These are phyloP conservation scores for Plebejus argus DNA, from an alignment of 2,888 invertebrate genomes.

Conservation along the genomic window DNA sequence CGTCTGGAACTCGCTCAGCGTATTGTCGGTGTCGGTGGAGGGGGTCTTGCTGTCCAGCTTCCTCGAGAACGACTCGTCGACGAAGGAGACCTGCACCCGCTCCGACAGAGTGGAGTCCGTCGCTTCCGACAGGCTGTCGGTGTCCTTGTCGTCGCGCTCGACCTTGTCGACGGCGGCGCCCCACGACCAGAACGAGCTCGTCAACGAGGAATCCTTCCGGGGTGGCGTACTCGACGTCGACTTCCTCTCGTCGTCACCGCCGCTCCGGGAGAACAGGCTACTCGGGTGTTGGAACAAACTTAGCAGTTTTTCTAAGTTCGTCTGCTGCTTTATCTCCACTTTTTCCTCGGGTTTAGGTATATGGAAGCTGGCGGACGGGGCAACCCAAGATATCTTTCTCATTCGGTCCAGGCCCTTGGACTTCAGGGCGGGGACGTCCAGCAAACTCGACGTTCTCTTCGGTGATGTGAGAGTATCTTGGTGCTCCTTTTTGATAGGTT, in stretches of 20 bases:
- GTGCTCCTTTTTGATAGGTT: constrained; percentile 56
- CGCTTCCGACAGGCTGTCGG: constrained; percentile 65
- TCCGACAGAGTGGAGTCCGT: constrained; percentile 74
- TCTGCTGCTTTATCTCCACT: constrained; percentile 67
- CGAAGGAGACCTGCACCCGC: constrained; percentile 71
- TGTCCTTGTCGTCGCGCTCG: constrained; percentile 58
- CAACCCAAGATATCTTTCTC: constrained; percentile 83
- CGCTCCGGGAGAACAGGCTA: constrained; percentile 79
- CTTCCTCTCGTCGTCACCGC: constrained; percentile 69
- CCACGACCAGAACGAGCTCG: constrained; percentile 77
- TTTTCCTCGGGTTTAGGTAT: constrained; percentile 66
- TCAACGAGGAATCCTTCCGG: constrained; percentile 68
- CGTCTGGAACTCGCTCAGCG: constrained; percentile 71
- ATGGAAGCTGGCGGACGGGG: constrained; percentile 70
- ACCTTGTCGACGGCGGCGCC: constrained; percentile 60
- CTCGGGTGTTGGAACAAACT: constrained; percentile 84
- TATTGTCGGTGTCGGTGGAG: constrained; percentile 73
- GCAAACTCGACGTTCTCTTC: constrained; percentile 65
- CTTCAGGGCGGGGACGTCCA: constrained; percentile 73
- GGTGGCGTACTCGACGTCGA: constrained; percentile 67
- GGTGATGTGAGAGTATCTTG: constrained; percentile 66
- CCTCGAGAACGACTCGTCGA: constrained; percentile 72
- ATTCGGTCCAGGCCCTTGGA: constrained; percentile 68
- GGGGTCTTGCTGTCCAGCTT: constrained; percentile 74
- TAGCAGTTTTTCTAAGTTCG: constrained; percentile 83